phyloP scores from a whole-genome alignment of 2,888 invertebrate genomes.

The Nasonia oneida region DNA sequence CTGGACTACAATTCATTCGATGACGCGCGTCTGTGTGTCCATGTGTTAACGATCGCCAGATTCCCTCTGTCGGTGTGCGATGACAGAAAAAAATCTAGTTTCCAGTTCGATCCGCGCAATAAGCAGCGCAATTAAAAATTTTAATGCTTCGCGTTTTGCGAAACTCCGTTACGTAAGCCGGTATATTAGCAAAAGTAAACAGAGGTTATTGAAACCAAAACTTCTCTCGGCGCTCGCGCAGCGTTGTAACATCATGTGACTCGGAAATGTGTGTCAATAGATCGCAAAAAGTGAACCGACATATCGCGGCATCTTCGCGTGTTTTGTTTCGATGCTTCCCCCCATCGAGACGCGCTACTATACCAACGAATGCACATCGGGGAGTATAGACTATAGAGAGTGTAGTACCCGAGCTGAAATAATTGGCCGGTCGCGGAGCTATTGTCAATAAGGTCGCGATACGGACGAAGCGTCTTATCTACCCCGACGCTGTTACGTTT shows the following conservation, averaged over 20 bases:
- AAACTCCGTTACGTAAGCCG: neutral
- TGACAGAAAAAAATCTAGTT: neutral
- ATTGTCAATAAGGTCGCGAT: constrained; percentile 56
- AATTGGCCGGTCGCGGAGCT: constrained; percentile 16
- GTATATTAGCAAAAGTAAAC: neutral
- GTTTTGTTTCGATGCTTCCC: neutral
- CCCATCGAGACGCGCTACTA: neutral
- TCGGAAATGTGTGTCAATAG: constrained; percentile 28
- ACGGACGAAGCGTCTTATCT: constrained; percentile 23
- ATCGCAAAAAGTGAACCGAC: neutral
- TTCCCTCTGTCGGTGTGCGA: neutral
- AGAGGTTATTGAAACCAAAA: neutral
- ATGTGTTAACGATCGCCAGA: constrained; percentile 62
- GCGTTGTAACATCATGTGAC: neutral
- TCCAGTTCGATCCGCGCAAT: neutral
- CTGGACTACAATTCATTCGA: constrained; percentile 72
- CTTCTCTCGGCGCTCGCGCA: neutral
- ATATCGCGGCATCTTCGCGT: neutral
- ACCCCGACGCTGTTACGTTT: constrained; percentile 18
- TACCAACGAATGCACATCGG: neutral
- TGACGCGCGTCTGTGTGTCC: constrained; percentile 66
- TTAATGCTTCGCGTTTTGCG: neutral
- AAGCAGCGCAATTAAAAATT: neutral
- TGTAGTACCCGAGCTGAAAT: constrained; percentile 22
- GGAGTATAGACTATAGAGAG: no score